phyloP scores from a whole-genome alignment of 2,888 invertebrate species.

The Trachelus stipa region DNA sequence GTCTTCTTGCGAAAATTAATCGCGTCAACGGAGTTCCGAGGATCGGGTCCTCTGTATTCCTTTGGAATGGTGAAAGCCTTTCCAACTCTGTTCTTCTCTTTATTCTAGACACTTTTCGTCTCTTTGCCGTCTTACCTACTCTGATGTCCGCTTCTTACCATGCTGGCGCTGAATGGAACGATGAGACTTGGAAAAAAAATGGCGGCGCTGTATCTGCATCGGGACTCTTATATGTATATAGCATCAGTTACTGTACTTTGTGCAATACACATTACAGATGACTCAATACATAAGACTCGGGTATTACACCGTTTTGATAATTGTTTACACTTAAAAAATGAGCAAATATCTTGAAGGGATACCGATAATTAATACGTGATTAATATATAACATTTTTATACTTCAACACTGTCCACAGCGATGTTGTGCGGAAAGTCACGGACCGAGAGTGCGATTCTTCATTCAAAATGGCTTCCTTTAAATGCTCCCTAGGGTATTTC shows the following conservation, averaged over 20 bases:
- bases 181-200: neutral
- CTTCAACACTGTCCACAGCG: neutral
- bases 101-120: neutral
- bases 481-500: neutral
- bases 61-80: neutral
- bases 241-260: neutral
- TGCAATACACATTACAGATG: neutral
- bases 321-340: neutral
- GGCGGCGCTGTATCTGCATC: neutral
- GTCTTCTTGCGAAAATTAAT: slow-evolving; percentile 44
- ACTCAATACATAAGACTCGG: neutral
- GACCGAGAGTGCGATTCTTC: neutral
- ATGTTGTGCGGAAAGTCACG: neutral
- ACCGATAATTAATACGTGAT: neutral
- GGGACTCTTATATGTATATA: neutral
- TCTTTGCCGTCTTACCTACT: neutral
- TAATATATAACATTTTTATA: neutral
- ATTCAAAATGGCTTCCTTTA: neutral
- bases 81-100: neutral
- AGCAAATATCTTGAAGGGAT: neutral
- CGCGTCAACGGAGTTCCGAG: slow-evolving; percentile 39
- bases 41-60: slow-evolving; percentile 20
- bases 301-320: neutral
- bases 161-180: neutral
- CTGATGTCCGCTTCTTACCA: neutral